A percentile compares a stretch with the other conserved stretches of the same genome.
These are phyloP conservation scores for Nylanderia fulva DNA, from an alignment of 1,140 invertebrate species.

Conservation along the genomic window DNA sequence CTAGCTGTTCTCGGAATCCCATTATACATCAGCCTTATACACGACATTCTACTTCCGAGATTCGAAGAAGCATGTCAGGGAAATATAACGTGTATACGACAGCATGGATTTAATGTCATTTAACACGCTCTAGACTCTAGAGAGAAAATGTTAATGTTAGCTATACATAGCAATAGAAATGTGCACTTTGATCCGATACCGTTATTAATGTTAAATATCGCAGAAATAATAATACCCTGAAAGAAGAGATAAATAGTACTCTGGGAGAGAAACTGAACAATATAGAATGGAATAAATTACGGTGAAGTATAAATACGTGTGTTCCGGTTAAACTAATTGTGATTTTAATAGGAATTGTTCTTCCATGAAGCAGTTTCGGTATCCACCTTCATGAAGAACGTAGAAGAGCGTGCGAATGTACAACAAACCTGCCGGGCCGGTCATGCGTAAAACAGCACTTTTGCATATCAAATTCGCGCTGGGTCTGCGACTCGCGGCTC, in stretches of 20 bases:
- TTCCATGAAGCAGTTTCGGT: neutral
- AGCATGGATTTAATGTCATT: constrained; percentile 13
- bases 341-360: constrained; percentile 38
- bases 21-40: constrained; percentile 2
- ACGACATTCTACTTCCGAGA: constrained; percentile 38
- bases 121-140: neutral
- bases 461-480: constrained; percentile 55
- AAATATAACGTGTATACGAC: neutral
- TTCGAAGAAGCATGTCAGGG: constrained; percentile 3
- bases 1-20: constrained; percentile 28
- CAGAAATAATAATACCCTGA: neutral
- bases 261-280: neutral
- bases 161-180: neutral
- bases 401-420: constrained; percentile 3
- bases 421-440: neutral
- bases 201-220: neutral
- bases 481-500: constrained; percentile 33
- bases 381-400: neutral
- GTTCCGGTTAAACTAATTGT: neutral
- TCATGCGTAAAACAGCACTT: constrained; percentile 54
- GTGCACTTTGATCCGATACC: neutral
- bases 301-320: too few species aligned
- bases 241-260: neutral
- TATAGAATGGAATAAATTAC: neutral
- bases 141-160: constrained; percentile 7